Evolutionary conservation across 2,113 vertebrate genomes (phyloP), one percentile per base, ranked within the genome.

Genomic region (Galemys pyrenaicus): DNA sequence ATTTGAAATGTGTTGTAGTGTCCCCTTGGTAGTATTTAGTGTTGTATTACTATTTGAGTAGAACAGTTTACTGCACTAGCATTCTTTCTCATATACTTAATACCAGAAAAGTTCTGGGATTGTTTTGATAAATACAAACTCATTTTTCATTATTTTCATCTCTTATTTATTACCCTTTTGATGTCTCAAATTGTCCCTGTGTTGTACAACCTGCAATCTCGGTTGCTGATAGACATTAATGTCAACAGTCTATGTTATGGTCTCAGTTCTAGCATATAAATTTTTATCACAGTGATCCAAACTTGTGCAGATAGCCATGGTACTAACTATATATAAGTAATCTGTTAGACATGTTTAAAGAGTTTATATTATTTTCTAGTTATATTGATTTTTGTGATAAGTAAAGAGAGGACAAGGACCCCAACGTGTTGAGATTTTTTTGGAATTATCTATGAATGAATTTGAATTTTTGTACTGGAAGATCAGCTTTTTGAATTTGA

Each of bases 101-200:
- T 32, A 73, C 41, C n/a, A 82, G 39, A 81, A 2, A 37, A 78
- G 51, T 88, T 94, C 91, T 58, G 49, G 24, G 9, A 95, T 93
- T 74, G 30, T 92, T 94, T 95, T 75, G 87, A 60, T 73, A 90
- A 87, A 74, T 24, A 49, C 28, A 95, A 68, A 87, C 85, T 68
- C 78, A 3, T 44, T 81, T 86, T 64, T 58, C 26, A 5, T 51
- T 90, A 13, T 6, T 87, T 35, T 85, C 17, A 67, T 44, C 49
- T 95, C 49, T 91, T 26, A 35, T 88, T 92, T 96, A 74, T 44
- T 62, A 20, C 39, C 3, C 9, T 28, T 67, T 60, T 78, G 70
- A 65, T 56, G 41, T 92, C 35, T 91, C 35, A 96, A 37, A 89
- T 92, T 83, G 26, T 51, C 70, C 64, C 46, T 70, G 9, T 81